These are phyloP conservation scores for Chaetogeoica ovagalla DNA, from an alignment of 2,888 invertebrate species.

Conservation along the genomic window DNA sequence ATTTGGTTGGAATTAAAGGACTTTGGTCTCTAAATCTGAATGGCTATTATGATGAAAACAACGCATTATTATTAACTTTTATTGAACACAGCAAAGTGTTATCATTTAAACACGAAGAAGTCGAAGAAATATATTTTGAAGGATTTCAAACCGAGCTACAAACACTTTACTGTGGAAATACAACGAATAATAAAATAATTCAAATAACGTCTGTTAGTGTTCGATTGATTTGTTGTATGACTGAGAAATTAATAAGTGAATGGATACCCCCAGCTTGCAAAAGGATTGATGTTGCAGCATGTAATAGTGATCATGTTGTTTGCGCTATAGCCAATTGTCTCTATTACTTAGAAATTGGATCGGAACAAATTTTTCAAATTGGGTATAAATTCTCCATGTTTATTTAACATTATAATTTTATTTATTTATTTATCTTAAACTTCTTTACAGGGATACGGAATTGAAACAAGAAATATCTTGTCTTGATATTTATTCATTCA, in stretches of 20 bases:
- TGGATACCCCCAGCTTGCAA: slow-evolving; percentile 73
- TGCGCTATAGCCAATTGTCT: slow-evolving; percentile 85
- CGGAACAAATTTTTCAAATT: slow-evolving; percentile 68
- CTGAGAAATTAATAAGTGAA: slow-evolving; percentile 69
- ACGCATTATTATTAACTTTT: slow-evolving; percentile 90
- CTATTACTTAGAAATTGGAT: slow-evolving; percentile 77
- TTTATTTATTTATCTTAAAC: not conserved
- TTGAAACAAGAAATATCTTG: slow-evolving; percentile 96
- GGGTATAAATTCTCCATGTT: slow-evolving; percentile 59
- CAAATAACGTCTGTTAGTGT: slow-evolving; percentile 76
- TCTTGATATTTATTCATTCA: slow-evolving; percentile 66
- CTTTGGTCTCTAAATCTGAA: slow-evolving; percentile 89
- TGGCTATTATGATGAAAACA: slow-evolving; percentile 66
- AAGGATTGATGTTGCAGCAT: slow-evolving; percentile 85
- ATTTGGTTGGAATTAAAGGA: slow-evolving; percentile 94
- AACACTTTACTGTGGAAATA: slow-evolving; percentile 93
- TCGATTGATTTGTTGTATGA: slow-evolving; percentile 70
- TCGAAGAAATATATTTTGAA: slow-evolving; percentile 92
- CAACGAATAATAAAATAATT: slow-evolving; percentile 78
- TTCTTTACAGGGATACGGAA: slow-evolving; percentile 65
- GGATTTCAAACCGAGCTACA: slow-evolving; percentile 91
- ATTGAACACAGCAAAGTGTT: slow-evolving; percentile 95
- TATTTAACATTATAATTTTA: not conserved
- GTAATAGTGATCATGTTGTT: slow-evolving; percentile 75
- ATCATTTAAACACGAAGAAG: slow-evolving; percentile 90